Evolutionary conservation across 2,113 vertebrate genomes (phyloP).

Genomic region (Tachuris rubrigastra): DNA sequence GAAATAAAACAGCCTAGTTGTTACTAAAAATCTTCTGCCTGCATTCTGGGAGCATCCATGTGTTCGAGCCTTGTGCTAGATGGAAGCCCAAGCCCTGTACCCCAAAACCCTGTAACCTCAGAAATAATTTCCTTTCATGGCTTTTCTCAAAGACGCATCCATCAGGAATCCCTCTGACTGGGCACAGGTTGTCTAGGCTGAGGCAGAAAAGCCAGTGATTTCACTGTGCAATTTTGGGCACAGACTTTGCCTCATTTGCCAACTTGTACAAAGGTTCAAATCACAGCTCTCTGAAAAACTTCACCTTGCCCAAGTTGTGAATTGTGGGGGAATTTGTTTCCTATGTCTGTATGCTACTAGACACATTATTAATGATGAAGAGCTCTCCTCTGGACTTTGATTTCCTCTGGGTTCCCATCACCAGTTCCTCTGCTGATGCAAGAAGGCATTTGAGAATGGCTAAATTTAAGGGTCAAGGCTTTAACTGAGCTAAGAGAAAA

Average conservation of each 20-base stretch:
- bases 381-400: not conserved
- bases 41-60: not conserved
- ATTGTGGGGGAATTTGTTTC: not conserved
- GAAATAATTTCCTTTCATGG: not conserved
- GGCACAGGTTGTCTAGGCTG: not conserved
- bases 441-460: not conserved
- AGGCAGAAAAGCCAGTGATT: not conserved
- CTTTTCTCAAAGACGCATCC: not conserved
- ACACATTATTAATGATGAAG: not conserved
- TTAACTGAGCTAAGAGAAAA: not conserved
- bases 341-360: not conserved
- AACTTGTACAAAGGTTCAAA: not conserved
- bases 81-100: not conserved
- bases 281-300: not conserved
- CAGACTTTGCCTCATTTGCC: not conserved
- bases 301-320: not conserved
- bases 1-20: slow-evolving; percentile 1
- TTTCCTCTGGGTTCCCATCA: not conserved
- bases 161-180: not conserved
- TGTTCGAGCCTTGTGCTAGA: not conserved
- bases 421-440: not conserved
- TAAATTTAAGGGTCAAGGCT: not conserved
- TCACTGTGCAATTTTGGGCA: not conserved
- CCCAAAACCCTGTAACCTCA: not conserved
- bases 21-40: not conserved